Evolutionary conservation across 1,140 invertebrate genomes (phyloP), one percentile per base, ranked within the genome.

Genomic region (Megalonaias nervosa): DNA sequence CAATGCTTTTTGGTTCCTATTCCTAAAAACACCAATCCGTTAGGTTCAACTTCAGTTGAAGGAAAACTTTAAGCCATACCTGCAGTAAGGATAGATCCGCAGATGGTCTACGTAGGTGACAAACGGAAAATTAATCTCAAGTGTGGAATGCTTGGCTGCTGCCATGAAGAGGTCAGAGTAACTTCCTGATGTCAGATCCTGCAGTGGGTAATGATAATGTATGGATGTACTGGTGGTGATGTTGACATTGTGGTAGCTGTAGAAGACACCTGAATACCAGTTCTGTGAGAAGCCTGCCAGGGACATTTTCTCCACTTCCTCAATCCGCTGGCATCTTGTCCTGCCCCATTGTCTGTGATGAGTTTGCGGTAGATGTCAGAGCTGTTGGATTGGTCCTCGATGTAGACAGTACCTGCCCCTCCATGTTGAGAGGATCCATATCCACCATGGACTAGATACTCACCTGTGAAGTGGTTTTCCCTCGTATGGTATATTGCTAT

Each of bases 401-500:
- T 71, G 70, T 83, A 87, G n/a, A 83, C 71, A 17, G 86, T 86
- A 56, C 86, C 86, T 57, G 85, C 69, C 17, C 86, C 85, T 13
- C 85, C 86, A 74, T 82, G 82, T 61, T 84, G 80, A 56, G 79
- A 67, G 0, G 21, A 15, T 17, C 82, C 83, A n/a, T 70, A 73
- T 17, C 86, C 86, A 75, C 86, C 86, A 71, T 84, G 77, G 17
- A 87, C 70, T 2, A 85, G 67, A 65, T 81, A 79, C 5, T 81
- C 73, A 16, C 86, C 86, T 68, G 82, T 84, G 66, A 83, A 87
- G 62, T 84, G 79, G 65, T 86, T 82, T 21, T 84, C 67, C 12
- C 68, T 71, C 56, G 61, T 79, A 75, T 87, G 84, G 74, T 85
- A 86, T 15, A 86, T 72, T 26, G 86, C 83, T 26, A 87, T 86